Base-by-base conservation (phyloP, 2,888 invertebrate species). In the Spilarctia lutea region DNA sequence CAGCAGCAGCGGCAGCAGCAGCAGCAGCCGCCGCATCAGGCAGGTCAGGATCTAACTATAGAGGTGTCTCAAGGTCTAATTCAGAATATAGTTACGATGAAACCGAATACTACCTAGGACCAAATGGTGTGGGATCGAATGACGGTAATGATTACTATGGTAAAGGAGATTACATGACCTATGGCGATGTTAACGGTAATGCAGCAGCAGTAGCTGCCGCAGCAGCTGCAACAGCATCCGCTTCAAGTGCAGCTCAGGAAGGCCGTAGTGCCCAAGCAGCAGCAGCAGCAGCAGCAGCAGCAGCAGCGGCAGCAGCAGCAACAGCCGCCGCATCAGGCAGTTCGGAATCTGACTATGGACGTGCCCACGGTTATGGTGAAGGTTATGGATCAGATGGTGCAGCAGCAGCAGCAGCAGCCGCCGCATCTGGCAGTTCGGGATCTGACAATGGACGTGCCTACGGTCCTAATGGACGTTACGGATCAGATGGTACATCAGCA, bases 221-320 rank as follows among this genome's bases (percentile, higher is more conserved):
- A 16, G 27, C 60, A 27, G 30, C 60, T 8, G 60, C 60, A 0
- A 56, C 71, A 6, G 35, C 35, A 35, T 4, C 35, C 0, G 24
- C 7, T 24, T 35, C 35, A 4, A 6, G 7, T 35, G 63, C 74
- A 16, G 75, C 67, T 20, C 4, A 2, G 1, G 27, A 16, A 42
- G 70, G 48, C 30, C 10, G 18, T 79, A 65, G n/a, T 35, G 68
- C 68, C 16, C 68, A 48, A 35, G 65, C 65, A 11, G 35, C 65
- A 18, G 24, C 39, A 39, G 65, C 65, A 3, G 35, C 27, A 13
- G 42, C 11, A 1, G 27, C 27, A n/a, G 67, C 75, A 20, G 56
- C 72, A 52, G 63, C 74, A 18, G 65, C 74, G 7, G 65, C 24
- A 20, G 65, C 24, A 11, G 45, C 42, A 16, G 67, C 67, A 20